Percentiles rank a stretch among this genome's conserved stretches.
phyloP scores from a whole-genome alignment of 2,888 invertebrate species.

The Mythimna vitellina region DNA sequence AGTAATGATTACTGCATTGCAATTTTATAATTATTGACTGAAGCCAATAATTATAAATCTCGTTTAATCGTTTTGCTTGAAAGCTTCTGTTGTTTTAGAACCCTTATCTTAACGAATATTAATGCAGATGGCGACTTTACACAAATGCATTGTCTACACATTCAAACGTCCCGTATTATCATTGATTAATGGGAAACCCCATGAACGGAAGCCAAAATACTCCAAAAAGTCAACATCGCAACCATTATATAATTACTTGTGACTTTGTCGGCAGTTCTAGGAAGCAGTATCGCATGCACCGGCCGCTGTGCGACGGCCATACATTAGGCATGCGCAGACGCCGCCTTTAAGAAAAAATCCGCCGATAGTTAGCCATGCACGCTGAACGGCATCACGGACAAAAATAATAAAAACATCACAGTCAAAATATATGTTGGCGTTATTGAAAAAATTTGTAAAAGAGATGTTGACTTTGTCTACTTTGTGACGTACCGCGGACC shows the following conservation, averaged over 20 bases:
- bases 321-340: slow-evolving; percentile 80
- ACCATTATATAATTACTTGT: slow-evolving; percentile 86
- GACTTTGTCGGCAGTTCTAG: slow-evolving; percentile 85
- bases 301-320: slow-evolving; percentile 68
- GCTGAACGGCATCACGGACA: slow-evolving; percentile 82
- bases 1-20: background rate
- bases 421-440: slow-evolving; percentile 90
- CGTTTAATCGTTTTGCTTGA: slow-evolving; percentile 11
- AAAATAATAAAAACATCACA: slow-evolving; percentile 91
- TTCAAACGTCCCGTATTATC: slow-evolving; percentile 67
- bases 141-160: slow-evolving; percentile 56
- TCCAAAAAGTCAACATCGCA: slow-evolving; percentile 84
- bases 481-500: slow-evolving; percentile 85
- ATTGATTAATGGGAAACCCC: slow-evolving; percentile 82
- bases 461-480: slow-evolving; percentile 87
- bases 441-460: slow-evolving; percentile 81
- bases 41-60: slow-evolving; percentile 11
- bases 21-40: background rate
- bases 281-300: slow-evolving; percentile 72
- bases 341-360: slow-evolving; percentile 81
- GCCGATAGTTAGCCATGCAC: slow-evolving; percentile 80
- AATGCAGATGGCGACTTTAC: slow-evolving; percentile 49
- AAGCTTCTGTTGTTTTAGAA: slow-evolving; percentile 31
- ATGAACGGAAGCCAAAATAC: slow-evolving; percentile 88
- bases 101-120: slow-evolving; percentile 52